Evolutionary conservation across 2,113 vertebrate species (phyloP).

Genomic region (Syrmaticus mikado): DNA sequence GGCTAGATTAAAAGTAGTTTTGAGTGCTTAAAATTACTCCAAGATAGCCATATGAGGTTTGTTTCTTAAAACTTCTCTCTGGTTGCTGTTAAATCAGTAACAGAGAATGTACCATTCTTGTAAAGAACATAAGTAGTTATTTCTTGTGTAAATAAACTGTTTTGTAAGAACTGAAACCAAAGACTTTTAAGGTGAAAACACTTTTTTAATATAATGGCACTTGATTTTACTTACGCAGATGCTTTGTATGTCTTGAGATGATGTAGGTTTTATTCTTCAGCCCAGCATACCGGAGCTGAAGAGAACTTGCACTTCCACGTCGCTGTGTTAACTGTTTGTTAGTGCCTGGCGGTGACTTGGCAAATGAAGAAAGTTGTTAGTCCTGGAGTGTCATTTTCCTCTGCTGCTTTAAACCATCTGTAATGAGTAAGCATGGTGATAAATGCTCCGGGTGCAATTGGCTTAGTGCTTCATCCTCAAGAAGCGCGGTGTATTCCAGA

Average conservation of each 20-base stretch:
- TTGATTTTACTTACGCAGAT: background rate
- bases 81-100: background rate
- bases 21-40: background rate
- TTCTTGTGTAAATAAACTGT: background rate
- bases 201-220: background rate
- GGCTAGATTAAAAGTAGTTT: background rate
- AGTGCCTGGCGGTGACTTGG: background rate
- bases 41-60: background rate
- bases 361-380: background rate
- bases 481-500: background rate
- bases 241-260: fast-evolving
- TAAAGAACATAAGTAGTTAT: background rate
- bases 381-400: background rate
- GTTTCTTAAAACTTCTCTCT: background rate
- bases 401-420: background rate
- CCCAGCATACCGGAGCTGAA: background rate
- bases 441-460: background rate
- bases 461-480: background rate
- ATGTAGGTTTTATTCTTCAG: background rate
- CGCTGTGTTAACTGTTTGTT: background rate
- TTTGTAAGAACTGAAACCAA: background rate
- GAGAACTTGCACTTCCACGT: background rate
- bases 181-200: background rate
- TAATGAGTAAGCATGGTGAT: background rate
- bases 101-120: background rate